A percentile compares a stretch with the other conserved stretches of the same genome.
Evolutionary conservation across 2,888 invertebrate genomes (phyloP).

Genomic region (Ophion slaviceki): DNA sequence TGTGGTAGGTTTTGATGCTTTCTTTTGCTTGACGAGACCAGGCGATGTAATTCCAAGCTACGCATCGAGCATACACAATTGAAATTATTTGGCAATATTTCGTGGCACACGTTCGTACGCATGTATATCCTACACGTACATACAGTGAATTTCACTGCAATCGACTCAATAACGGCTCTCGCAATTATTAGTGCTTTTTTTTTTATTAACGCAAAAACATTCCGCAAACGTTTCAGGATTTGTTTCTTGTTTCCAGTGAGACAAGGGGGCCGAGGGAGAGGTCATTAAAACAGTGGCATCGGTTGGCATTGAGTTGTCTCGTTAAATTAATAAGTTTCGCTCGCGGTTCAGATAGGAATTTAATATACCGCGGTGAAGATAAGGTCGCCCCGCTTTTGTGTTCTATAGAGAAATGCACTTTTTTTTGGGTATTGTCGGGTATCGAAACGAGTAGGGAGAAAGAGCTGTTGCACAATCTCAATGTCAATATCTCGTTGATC

Average conservation of each 20-base stretch:
- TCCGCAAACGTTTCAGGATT: background rate
- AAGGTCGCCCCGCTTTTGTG: background rate
- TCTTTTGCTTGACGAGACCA: constrained; percentile 38
- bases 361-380: background rate
- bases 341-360: background rate
- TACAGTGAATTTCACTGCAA: constrained; percentile 13
- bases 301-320: background rate
- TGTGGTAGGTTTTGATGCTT: constrained; percentile 50
- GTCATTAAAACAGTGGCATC: background rate
- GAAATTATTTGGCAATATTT: constrained; percentile 64
- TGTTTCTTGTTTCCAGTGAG: background rate
- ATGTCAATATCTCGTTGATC: background rate
- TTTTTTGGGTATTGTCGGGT: background rate
- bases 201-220: background rate
- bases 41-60: constrained; percentile 52
- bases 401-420: background rate
- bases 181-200: background rate
- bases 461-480: background rate
- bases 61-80: constrained; percentile 60
- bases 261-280: background rate
- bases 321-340: background rate
- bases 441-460: background rate
- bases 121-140: constrained; percentile 11
- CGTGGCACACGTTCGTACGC: constrained; percentile 24
- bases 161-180: background rate